Conservation (phyloP, 2,888 invertebrate species). For the Rhagium mordax region DNA sequence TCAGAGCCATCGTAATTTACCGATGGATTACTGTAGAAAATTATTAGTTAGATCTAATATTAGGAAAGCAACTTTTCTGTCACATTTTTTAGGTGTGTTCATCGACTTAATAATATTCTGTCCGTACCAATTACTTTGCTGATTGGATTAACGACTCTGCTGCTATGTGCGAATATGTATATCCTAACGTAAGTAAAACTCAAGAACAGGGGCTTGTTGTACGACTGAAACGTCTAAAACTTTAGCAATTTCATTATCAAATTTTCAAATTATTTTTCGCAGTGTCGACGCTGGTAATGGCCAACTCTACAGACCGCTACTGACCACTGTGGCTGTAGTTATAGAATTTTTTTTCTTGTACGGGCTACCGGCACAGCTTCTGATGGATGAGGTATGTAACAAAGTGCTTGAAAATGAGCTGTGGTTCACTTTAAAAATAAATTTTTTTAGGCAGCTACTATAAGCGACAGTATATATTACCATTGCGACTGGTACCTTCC, state of each 20-base stretch:
- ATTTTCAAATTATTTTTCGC: background rate
- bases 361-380: slow-evolving; percentile 44
- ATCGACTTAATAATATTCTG: background rate
- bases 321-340: background rate
- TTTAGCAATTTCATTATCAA: too few species aligned
- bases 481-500: too few species aligned
- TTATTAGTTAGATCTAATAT: too few species aligned
- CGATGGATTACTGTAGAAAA: too few species aligned
- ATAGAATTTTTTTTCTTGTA: slow-evolving; percentile 43
- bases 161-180: background rate
- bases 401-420: too few species aligned
- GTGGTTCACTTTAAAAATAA: too few species aligned
- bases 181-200: background rate
- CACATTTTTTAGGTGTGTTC: background rate
- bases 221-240: too few species aligned
- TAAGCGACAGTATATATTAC: too few species aligned
- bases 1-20: too few species aligned
- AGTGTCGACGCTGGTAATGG: background rate
- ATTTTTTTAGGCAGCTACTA: too few species aligned
- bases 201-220: too few species aligned
- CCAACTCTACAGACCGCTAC: background rate
- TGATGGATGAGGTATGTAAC: slow-evolving; percentile 43
- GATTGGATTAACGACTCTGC: background rate
- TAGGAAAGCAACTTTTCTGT: too few species aligned
- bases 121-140: background rate